Percentiles rank a stretch among this genome's conserved stretches.
phyloP scores from a whole-genome alignment of 2,888 invertebrate species.

The Lysandra bellargus region DNA sequence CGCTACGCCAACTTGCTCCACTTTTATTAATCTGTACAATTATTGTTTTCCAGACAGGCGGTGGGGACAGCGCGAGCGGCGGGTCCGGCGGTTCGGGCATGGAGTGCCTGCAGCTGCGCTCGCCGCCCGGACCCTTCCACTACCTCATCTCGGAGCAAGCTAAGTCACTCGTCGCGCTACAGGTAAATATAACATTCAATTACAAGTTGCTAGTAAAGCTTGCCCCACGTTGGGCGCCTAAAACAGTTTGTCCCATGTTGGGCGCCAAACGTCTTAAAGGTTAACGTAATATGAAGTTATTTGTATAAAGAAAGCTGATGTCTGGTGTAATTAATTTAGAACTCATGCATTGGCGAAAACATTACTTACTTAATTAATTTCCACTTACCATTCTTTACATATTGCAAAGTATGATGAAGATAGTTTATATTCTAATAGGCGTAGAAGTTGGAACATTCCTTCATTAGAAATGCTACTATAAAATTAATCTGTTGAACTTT shows the following conservation, averaged over 20 bases:
- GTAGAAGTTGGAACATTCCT: not conserved
- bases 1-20: not conserved
- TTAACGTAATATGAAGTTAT: no score
- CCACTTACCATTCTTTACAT: not conserved
- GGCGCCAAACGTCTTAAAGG: no score
- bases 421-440: not conserved
- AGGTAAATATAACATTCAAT: constrained; percentile 66
- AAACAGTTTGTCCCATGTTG: not conserved
- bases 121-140: constrained; percentile 87
- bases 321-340: not conserved
- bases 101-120: constrained; percentile 90
- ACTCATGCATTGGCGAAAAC: not conserved
- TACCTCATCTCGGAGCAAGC: constrained; percentile 93
- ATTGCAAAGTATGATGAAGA: not conserved
- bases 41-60: constrained; percentile 68
- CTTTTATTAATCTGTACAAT: not conserved
- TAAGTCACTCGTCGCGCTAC: constrained; percentile 91
- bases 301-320: not conserved
- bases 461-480: not conserved
- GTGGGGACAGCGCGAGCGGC: constrained; percentile 78
- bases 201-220: not conserved
- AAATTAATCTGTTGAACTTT: constrained; percentile 1
- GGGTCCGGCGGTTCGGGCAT: constrained; percentile 85
- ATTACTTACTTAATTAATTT: not conserved
- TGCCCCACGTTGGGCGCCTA: not conserved